Evolutionary conservation across 1,140 invertebrate genomes (phyloP).

Genomic region (Micrasema longulum): DNA sequence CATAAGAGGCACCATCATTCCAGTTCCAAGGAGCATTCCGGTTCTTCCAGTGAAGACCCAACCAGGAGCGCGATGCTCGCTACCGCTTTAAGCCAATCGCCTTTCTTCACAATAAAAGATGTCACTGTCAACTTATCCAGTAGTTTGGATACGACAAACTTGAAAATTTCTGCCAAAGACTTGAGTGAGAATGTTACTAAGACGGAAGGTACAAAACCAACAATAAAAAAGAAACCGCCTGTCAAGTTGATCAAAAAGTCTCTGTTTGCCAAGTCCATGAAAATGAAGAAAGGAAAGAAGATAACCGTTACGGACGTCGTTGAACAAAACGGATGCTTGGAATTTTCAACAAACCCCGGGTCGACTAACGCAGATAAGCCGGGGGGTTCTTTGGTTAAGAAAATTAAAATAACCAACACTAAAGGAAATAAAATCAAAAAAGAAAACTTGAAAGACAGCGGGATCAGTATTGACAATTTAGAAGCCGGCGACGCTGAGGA

Average conservation of each 20-base stretch:
- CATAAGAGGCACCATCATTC: constrained; percentile 84
- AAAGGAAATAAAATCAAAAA: constrained; percentile 57
- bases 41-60: constrained; percentile 79
- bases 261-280: constrained; percentile 9
- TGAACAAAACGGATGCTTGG: constrained; percentile 31
- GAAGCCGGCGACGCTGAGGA: constrained; percentile 7
- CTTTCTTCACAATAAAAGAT: constrained; percentile 43
- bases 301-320: constrained; percentile 37
- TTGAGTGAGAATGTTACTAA: constrained; percentile 1
- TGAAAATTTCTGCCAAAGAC: constrained; percentile 2
- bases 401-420: constrained; percentile 51
- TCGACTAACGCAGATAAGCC: not conserved
- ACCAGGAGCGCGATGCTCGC: constrained; percentile 32
- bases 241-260: constrained; percentile 26
- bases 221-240: constrained; percentile 19
- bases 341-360: constrained; percentile 23
- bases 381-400: constrained; percentile 36
- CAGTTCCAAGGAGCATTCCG: constrained; percentile 84
- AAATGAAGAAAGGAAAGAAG: constrained; percentile 31
- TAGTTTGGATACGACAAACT: not conserved
- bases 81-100: constrained; percentile 38
- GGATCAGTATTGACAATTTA: constrained; percentile 57
- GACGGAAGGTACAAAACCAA: constrained; percentile 18
- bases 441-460: too few species aligned
- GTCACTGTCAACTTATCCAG: constrained; percentile 15